These are phyloP conservation scores for Campylorhamphus procurvoides DNA, from an alignment of 2,113 vertebrate species.

Conservation along the genomic window DNA sequence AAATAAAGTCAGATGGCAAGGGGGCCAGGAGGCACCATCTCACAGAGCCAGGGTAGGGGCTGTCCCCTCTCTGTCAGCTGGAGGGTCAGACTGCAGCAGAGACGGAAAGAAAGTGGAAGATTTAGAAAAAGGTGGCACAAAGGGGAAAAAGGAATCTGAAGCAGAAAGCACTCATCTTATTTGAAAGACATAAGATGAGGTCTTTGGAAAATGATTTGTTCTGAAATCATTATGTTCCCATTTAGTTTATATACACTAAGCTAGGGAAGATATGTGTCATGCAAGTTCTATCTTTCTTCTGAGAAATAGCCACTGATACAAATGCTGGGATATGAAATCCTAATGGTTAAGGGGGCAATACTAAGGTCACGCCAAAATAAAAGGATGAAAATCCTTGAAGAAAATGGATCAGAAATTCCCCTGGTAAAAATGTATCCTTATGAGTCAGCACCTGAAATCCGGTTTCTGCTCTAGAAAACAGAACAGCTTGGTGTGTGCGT, in stretches of 20 bases:
- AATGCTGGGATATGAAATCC: slow-evolving; percentile 13
- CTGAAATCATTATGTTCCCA: slow-evolving; percentile 7
- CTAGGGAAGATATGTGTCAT: neutral
- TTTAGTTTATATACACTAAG: slow-evolving; percentile 1
- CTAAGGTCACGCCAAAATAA: neutral
- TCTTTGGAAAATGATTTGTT: neutral
- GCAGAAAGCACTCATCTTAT: neutral
- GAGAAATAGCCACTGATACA: slow-evolving; percentile 10
- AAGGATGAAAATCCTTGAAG: slow-evolving; percentile 45
- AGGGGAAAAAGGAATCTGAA: neutral
- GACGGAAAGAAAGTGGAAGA: neutral
- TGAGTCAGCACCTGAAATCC: slow-evolving; percentile 58
- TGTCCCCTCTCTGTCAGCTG: fast-evolving
- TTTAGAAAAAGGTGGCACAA: neutral
- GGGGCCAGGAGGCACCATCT: neutral
- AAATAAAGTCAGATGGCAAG: neutral
- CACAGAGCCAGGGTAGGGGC: neutral
- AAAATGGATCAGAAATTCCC: slow-evolving; percentile 59
- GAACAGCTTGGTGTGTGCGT: slow-evolving; percentile 11
- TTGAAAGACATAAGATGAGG: neutral
- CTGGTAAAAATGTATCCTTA: slow-evolving; percentile 37
- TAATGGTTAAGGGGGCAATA: neutral
- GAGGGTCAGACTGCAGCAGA: neutral
- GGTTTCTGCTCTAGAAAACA: slow-evolving; percentile 65
- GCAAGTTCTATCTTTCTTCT: neutral